Evolutionary conservation across 2,888 invertebrate genomes (phyloP), one percentile per base, ranked within the genome.

Genomic region (Andricus curvator): DNA sequence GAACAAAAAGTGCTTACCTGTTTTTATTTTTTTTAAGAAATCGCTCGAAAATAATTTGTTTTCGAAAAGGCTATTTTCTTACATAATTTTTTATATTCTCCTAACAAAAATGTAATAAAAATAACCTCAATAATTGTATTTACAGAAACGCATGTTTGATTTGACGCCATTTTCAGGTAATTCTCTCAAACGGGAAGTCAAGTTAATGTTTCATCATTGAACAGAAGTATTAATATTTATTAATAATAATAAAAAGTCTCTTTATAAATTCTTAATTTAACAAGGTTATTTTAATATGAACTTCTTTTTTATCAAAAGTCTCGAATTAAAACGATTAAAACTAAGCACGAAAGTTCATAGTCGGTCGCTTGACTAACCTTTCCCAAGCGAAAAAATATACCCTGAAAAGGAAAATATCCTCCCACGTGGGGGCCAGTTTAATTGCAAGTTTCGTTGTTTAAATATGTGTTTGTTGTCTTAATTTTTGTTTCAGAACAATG

Each of bases 371-470:
- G 92, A 92, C 89, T 86, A 90, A 89, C 90, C 90, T 92, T 92
- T 91, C 90, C 90, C 90, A 84, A 88, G 89, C 88, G 90, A 91
- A 91, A 92, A 90, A 91, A 92, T 91, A 91, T 89, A 89, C 88
- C 89, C 91, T 89, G 87, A 90, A 90, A 90, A 91, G 92, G 91
- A 92, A 92, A 91, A 92, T 92, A 92, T 91, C 91, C 88, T 92
- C 91, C 92, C 92, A 92, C 92, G 92, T 92, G 92, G 92, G 90
- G 89, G 88, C 88, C 88, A 88, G 89, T 91, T 92, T 92, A 91
- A 92, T 92, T 91, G 88, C 90, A 90, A 90, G 89, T 92, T 91
- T 91, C 89, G 89, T 91, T 92, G 89, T 90, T 92, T 91, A 90
- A 91, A 91, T 90, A 92, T 92, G 92, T 90, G 88, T 92, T 90